These are phyloP conservation scores for Aspiorhynchus laticeps DNA, from an alignment of 2,113 vertebrate genomes.

Conservation along the genomic window DNA sequence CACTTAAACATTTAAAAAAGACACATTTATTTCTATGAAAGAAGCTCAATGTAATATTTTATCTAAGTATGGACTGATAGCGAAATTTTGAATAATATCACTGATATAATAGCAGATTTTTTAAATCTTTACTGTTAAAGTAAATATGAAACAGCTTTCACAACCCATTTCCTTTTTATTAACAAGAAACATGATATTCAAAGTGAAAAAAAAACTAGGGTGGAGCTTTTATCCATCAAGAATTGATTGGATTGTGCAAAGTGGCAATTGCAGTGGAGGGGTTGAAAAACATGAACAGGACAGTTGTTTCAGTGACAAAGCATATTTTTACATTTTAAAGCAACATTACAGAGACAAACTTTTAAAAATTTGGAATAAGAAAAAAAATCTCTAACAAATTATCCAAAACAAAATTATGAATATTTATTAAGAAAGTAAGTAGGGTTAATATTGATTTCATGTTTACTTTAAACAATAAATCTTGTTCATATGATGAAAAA, in stretches of 20 bases:
- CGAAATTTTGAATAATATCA: neutral
- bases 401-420: neutral
- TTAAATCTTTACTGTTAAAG: neutral
- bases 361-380: neutral
- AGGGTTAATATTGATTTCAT: neutral
- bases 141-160: neutral
- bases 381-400: no score
- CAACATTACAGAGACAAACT: neutral
- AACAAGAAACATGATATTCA: neutral
- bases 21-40: neutral
- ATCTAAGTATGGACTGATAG: neutral
- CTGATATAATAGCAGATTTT: neutral
- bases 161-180: neutral
- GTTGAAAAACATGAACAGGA: neutral
- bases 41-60: neutral
- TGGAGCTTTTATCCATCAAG: neutral
- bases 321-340: neutral
- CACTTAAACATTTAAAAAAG: neutral
- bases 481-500: neutral
- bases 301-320: neutral
- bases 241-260: neutral
- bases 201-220: neutral
- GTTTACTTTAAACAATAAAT: neutral
- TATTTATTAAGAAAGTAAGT: neutral
- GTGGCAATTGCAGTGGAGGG: neutral